Conservation (phyloP, 2,113 vertebrate genomes). For the Engystomops pustulosus region DNA sequence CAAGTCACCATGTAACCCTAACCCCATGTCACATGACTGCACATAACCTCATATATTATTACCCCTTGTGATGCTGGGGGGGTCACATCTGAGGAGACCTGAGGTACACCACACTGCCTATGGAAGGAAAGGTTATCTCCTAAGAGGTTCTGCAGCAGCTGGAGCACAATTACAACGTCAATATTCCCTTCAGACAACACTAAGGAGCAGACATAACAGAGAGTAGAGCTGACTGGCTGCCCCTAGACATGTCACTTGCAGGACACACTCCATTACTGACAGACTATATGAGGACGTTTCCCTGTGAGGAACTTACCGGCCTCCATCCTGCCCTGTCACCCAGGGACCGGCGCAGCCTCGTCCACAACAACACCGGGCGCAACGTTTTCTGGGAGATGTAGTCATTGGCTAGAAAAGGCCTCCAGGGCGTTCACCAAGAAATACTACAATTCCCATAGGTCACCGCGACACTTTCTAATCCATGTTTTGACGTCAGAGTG, state of each 20-base stretch:
- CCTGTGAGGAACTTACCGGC: conserved; percentile 35
- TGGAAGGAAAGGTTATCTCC: too few relatives aligned
- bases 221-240: not conserved
- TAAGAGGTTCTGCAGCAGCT: conserved; percentile 22
- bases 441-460: rapidly evolving
- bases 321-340: conserved; percentile 41
- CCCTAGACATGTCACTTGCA: not conserved
- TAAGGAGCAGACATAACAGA: not conserved
- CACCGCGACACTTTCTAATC: not conserved
- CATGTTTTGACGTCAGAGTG: rapidly evolving
- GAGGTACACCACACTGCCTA: too few relatives aligned
- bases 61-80: too few relatives aligned
- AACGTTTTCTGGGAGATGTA: conserved; percentile 67
- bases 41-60: too few relatives aligned
- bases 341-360: conserved; percentile 18
- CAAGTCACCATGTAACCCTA: too few relatives aligned
- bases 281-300: not conserved
- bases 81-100: too few relatives aligned
- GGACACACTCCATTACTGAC: not conserved
- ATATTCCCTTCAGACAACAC: not conserved
- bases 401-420: conserved; percentile 26
- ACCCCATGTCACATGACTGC: too few relatives aligned
- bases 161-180: not conserved
- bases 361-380: conserved; percentile 12
- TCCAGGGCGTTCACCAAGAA: rapidly evolving